Base-by-base conservation (phyloP, 2,113 vertebrate species). In the Clarias batrachus region DNA sequence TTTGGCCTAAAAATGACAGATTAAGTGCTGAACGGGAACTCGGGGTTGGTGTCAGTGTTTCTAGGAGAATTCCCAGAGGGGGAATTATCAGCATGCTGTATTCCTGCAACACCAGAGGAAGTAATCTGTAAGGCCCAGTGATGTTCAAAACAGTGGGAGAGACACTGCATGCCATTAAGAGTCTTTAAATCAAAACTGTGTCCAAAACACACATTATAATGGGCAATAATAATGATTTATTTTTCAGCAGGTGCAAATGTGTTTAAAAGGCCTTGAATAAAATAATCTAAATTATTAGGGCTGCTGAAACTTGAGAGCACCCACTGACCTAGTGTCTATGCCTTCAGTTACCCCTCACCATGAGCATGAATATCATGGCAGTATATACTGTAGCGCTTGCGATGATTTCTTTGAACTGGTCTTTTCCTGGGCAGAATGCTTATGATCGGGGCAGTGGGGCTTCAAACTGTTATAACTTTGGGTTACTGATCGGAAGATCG, bases 1-100 rank as follows among this genome's bases (percentile, higher is more conserved):
- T 87, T 82, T 87, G 59, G 59, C 86, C 86, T 82, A n/a, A 82
- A 76, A 76, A 76, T 65, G 79, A 63, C 80, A 82, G 59, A 87
- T 82, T 82, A 82, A 63, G 41, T 54, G 41, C 57, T 52, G 21
- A 33, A 59, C n/a, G 78, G 60, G 85, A 21, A 30, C 65, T 60
- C 21, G 12, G 37, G 41, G 52, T 63, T 56, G 62, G 59, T 48
- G 9, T 65, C 37, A 27, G 37, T 65, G 85, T 86, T 86, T 62
- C 54, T 65, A 60, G 30, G 57, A 63, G 80, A 60, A 77, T 52
- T 60, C 86, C 70, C 21, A 41, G 70, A 82, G 80, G 48, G 27
- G 12, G 70, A 65, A 82, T 82, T 82, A 87, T 65, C 68, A 56
- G 12, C 68, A 30, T 27, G 71, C 57, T 73, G 79, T 74, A 60